Percentiles rank a stretch among this genome's conserved stretches.
Evolutionary conservation across 1,140 invertebrate genomes (phyloP).

Genomic region (Lineus longissimus): DNA sequence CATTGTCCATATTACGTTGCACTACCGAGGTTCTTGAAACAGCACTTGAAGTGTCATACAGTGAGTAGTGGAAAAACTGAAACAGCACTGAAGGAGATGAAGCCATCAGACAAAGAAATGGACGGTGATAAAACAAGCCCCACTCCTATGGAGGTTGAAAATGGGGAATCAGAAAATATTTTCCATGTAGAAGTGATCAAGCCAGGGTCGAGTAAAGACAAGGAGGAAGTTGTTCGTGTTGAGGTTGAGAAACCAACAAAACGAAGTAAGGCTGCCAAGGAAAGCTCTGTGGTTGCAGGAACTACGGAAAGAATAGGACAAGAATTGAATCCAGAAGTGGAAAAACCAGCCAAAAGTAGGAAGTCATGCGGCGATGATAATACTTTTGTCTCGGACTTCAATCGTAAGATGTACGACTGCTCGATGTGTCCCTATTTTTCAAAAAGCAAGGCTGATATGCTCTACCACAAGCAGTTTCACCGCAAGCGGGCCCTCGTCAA

Average conservation of each 20-base stretch:
- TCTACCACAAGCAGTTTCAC: constrained; percentile 83
- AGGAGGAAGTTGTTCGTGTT: not conserved
- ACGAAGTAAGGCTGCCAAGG: not conserved
- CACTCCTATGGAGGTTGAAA: no score
- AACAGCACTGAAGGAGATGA: constrained; percentile 11
- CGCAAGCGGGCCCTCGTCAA: constrained; percentile 58
- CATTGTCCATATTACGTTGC: constrained; percentile 75
- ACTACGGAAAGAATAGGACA: not conserved
- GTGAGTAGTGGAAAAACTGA: constrained; percentile 17
- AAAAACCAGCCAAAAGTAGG: not conserved
- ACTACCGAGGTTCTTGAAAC: constrained; percentile 49
- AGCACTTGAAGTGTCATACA: constrained; percentile 50
- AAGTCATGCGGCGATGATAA: no score
- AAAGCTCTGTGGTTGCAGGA: not conserved
- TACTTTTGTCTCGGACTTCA: not conserved
- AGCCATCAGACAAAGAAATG: constrained; percentile 11
- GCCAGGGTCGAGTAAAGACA: not conserved
- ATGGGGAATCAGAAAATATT: no score
- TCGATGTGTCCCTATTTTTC: constrained; percentile 47
- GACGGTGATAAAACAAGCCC: constrained; percentile 21
- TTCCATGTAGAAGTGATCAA: constrained; percentile 12
- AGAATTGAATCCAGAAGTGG: not conserved
- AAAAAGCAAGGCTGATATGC: constrained; percentile 77
- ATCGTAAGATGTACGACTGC: constrained; percentile 42
- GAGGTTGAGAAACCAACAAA: not conserved